A percentile compares a stretch with the other conserved stretches of the same genome.
Conservation (phyloP, 2,888 invertebrate genomes). For the Dasypogon diadema region DNA sequence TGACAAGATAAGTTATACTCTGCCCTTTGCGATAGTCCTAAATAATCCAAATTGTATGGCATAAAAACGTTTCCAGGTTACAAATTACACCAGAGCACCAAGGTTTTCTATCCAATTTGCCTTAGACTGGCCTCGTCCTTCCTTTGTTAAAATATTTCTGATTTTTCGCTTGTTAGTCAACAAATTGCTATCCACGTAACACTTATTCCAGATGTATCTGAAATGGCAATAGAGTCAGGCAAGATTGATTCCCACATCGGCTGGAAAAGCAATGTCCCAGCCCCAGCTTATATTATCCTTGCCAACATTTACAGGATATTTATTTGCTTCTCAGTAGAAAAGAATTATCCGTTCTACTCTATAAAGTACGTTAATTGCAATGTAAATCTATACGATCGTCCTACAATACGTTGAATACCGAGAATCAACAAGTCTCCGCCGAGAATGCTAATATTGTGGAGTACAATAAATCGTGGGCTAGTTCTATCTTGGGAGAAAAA, state of each 20-base stretch:
- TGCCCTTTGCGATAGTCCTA: too few relatives aligned
- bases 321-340: slow-evolving; percentile 58
- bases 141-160: slow-evolving; percentile 40
- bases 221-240: slow-evolving; percentile 9
- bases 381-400: slow-evolving; percentile 58
- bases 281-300: slow-evolving; percentile 12
- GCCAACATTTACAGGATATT: slow-evolving; percentile 52
- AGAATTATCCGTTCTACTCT: slow-evolving; percentile 59
- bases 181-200: slow-evolving; percentile 48
- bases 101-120: slow-evolving; percentile 22
- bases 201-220: slow-evolving; percentile 24
- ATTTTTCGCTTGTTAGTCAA: slow-evolving; percentile 53
- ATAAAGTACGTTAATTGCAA: slow-evolving; percentile 61
- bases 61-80: background rate
- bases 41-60: too few relatives aligned
- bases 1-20: too few relatives aligned
- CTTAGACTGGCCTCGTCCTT: slow-evolving; percentile 14
- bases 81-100: slow-evolving; percentile 19
- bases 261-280: background rate
- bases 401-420: slow-evolving; percentile 46
- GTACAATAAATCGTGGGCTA: slow-evolving; percentile 43
- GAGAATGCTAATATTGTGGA: slow-evolving; percentile 41
- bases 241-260: slow-evolving; percentile 37
- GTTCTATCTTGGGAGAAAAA: slow-evolving; percentile 20
- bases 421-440: slow-evolving; percentile 41